These are phyloP conservation scores for Brachionus manjavacas DNA, from an alignment of 1,140 invertebrate genomes.

Conservation along the genomic window DNA sequence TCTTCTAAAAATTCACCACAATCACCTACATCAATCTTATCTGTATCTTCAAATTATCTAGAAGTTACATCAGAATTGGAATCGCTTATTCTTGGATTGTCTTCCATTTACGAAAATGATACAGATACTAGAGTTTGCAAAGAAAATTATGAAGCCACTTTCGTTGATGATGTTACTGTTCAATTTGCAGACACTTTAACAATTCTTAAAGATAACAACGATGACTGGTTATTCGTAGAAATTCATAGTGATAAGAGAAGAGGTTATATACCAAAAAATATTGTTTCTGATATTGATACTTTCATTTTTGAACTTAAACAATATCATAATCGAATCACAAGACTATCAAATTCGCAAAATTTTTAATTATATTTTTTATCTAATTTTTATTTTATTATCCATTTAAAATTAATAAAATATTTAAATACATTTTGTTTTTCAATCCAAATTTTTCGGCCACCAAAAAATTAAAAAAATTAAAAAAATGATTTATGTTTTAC, in stretches of 20 bases:
- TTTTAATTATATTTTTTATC: neutral
- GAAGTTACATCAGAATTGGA: neutral
- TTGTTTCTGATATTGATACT: neutral
- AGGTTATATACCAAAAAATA: neutral
- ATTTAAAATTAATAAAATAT: neutral
- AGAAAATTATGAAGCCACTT: conserved; percentile 15
- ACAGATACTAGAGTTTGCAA: neutral
- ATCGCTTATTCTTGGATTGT: neutral
- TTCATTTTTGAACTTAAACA: neutral
- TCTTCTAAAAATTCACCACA: neutral
- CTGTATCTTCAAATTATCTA: neutral
- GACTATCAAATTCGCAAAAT: neutral
- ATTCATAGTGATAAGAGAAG: neutral
- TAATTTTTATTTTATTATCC: neutral
- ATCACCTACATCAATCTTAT: neutral
- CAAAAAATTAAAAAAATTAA: too few species aligned
- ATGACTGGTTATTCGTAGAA: conserved; percentile 30
- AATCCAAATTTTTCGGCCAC: too few species aligned
- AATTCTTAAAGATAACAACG: conserved; percentile 3
- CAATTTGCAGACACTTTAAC: conserved; percentile 17
- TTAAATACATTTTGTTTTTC: too few species aligned
- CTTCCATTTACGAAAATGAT: neutral
- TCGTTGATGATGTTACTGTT: conserved; percentile 8
- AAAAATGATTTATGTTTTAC: too few species aligned
- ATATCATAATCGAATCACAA: neutral